These are phyloP conservation scores for Euglossa dilemma DNA, from an alignment of 1,140 invertebrate genomes.

Conservation along the genomic window DNA sequence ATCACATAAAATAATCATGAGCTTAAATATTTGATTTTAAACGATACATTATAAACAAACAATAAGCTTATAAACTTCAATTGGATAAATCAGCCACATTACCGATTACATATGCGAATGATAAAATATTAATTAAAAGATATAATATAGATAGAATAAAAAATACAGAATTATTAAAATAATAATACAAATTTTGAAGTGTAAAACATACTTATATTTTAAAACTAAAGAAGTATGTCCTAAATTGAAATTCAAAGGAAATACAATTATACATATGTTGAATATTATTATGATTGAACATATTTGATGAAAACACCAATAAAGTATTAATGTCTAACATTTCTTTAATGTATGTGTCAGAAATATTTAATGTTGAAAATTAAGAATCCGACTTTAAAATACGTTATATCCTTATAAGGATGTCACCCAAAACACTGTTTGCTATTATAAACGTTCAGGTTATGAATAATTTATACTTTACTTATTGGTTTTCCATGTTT, in stretches of 20 bases:
- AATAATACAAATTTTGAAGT: not conserved
- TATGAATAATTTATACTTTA: constrained; percentile 16
- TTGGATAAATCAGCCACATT: too few species aligned
- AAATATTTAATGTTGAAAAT: constrained; percentile 1
- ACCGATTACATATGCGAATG: not conserved
- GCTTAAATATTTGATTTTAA: not conserved
- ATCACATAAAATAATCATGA: too few species aligned
- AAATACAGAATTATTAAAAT: not conserved
- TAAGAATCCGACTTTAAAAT: constrained; percentile 73
- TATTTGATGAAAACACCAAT: not conserved
- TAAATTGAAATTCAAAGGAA: not conserved
- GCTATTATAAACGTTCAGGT: constrained; percentile 22
- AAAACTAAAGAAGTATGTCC: not conserved
- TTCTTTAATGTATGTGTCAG: not conserved
- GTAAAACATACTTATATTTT: not conserved
- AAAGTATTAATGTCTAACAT: not conserved
- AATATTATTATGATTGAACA: not conserved
- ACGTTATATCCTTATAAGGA: constrained; percentile 78
- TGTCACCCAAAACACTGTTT: constrained; percentile 41
- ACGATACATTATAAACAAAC: too few species aligned
- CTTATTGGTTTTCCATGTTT: not conserved
- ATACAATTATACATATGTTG: not conserved
- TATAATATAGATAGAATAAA: not conserved
- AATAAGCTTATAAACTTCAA: too few species aligned
- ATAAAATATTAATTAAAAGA: not conserved